Evolutionary conservation across 2,797 vertebrate genomes (phyloP), one percentile per base, ranked within the genome.

Genomic region (Oreochromis mossambicus): DNA sequence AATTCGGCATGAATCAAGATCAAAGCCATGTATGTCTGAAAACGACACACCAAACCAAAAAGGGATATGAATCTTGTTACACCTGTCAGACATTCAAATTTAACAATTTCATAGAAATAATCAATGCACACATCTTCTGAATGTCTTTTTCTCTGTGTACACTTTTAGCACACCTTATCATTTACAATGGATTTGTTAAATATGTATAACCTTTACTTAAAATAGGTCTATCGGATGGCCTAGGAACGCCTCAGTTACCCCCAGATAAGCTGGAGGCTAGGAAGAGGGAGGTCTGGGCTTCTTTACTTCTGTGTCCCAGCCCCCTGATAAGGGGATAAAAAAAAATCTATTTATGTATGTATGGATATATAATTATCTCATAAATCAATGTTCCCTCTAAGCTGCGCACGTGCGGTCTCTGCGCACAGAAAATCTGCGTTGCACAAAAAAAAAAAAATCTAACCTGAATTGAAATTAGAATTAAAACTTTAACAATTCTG

Each of bases 111-210:
- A 32, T 46, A 38, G 26, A 55, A 68, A 41, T 21, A 26, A 70
- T 15, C 7, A 17, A 26, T 78, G 11, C 2, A 1, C 29, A 8
- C 10, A 75, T 54, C 73, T 0, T 0, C 12, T 17, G 68, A 43
- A 8, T 43, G 4, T 82, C 14, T 52, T 38, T 7, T 9, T 19
- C 4, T 55, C 2, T 11, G 24, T 58, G 38, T 24, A 76, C 32
- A 70, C n/a, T 34, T 21, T 21, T 24, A 73, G 38, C 36, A 8
- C 66, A 79, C 15, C 8, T 75, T 34, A 70, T 29, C 26, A 73
- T 73, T 73, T 12, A 26, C 8, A 17, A 11, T 5, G 41, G 4
- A 17, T 73, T 29, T 19, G 24, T 73, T 48, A 2, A 46, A 29
- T 46, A 46, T 70, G 14, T 43, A 17, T 17, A 43, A 68, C 32